These are phyloP conservation scores for Kobus ellipsiprymnus DNA, from an alignment of 2,113 vertebrate genomes.

Conservation along the genomic window DNA sequence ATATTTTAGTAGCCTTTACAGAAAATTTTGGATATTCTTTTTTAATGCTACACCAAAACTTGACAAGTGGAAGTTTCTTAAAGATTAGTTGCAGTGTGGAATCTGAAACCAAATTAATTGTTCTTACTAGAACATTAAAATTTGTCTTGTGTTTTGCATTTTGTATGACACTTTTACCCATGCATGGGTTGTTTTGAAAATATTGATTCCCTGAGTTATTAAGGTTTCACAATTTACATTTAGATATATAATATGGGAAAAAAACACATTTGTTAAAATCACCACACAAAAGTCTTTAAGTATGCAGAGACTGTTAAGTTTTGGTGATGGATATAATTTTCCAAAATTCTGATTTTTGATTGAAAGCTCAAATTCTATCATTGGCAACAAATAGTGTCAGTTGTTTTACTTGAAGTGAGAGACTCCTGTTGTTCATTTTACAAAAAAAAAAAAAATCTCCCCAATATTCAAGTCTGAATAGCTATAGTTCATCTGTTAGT, in stretches of 20 bases:
- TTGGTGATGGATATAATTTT: neutral
- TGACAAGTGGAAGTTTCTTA: neutral
- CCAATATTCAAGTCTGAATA: neutral
- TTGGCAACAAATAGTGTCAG: neutral
- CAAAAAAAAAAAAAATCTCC: neutral
- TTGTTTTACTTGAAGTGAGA: constrained; percentile 1
- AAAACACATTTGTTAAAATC: neutral
- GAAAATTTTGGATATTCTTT: neutral
- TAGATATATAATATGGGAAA: neutral
- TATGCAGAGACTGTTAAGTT: neutral
- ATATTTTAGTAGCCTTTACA: neutral
- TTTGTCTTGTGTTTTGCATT: neutral
- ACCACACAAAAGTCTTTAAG: neutral
- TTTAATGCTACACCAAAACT: neutral
- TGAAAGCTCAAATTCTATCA: neutral
- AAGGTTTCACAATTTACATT: neutral
- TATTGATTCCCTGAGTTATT: neutral
- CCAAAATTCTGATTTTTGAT: constrained; percentile 8
- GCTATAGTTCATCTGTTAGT: neutral
- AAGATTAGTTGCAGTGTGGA: neutral
- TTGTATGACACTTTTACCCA: neutral
- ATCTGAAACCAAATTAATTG: neutral
- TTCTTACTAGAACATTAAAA: neutral
- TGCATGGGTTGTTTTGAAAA: neutral
- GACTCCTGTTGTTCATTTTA: neutral